Evolutionary conservation across 2,888 invertebrate species (phyloP).

Genomic region (Tiliacea aurago): DNA sequence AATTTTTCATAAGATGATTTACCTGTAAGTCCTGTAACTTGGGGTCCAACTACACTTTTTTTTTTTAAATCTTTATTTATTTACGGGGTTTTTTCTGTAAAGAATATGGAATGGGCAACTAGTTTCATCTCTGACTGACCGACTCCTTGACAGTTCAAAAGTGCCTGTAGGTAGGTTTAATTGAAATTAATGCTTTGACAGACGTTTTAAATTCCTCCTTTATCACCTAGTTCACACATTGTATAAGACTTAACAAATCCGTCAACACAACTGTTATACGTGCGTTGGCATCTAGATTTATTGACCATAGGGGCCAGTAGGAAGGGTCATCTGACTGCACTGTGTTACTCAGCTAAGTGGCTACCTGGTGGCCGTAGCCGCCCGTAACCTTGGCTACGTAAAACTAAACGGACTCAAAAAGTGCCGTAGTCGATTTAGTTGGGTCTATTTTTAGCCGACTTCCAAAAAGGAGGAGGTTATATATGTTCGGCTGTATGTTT

Average conservation of each 20-base stretch:
- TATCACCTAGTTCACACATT: not conserved
- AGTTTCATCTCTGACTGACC: not conserved
- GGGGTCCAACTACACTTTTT: not conserved
- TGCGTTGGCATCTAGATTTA: slow-evolving; percentile 36
- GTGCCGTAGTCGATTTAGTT: slow-evolving; percentile 6
- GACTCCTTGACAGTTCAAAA: not conserved
- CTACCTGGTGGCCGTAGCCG: slow-evolving; percentile 23
- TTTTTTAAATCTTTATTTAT: no score
- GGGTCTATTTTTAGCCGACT: slow-evolving; percentile 28
- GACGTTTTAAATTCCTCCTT: not conserved
- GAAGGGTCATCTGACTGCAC: slow-evolving; percentile 35
- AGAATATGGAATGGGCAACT: not conserved
- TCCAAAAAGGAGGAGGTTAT: no score
- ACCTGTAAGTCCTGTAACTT: not conserved
- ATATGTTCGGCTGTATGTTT: no score
- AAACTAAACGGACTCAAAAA: slow-evolving; percentile 23
- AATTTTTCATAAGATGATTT: not conserved
- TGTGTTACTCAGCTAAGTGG: slow-evolving; percentile 51
- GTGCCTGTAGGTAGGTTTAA: not conserved
- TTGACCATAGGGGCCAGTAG: slow-evolving; percentile 32
- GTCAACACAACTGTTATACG: slow-evolving; percentile 23
- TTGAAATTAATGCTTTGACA: not conserved
- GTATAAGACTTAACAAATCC: not conserved
- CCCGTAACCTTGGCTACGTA: slow-evolving; percentile 55
- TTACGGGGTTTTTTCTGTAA: no score